Evolutionary conservation across 2,888 invertebrate genomes (phyloP).

Genomic region (Eulithis prunata): DNA sequence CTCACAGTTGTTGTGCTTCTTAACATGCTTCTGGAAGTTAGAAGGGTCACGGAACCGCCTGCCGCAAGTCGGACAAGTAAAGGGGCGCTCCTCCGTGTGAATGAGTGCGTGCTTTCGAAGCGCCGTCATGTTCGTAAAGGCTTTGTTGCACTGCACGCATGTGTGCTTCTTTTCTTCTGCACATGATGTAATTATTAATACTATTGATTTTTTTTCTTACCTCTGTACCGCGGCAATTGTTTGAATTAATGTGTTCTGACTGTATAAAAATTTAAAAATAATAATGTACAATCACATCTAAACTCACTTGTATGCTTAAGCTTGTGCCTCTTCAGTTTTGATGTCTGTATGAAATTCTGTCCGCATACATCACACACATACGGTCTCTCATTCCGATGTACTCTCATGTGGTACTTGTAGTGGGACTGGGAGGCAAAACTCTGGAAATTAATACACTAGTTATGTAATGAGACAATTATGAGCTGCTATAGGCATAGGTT

Average conservation of each 20-base stretch:
- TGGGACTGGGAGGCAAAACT: constrained; percentile 89
- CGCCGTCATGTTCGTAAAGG: constrained; percentile 84
- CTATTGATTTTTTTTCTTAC: too few relatives aligned
- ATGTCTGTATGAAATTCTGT: constrained; percentile 88
- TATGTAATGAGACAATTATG: too few relatives aligned
- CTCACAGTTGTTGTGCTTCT: constrained; percentile 61
- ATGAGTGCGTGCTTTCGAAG: constrained; percentile 85
- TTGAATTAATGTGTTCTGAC: too few relatives aligned
- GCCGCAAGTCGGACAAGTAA: constrained; percentile 84
- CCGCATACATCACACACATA: constrained; percentile 86
- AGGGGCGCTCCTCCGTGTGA: constrained; percentile 87
- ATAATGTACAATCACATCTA: constrained; percentile 50
- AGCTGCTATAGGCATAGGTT: too few relatives aligned
- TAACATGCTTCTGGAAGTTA: constrained; percentile 87
- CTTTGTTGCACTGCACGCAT: constrained; percentile 86
- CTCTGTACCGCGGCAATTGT: too few relatives aligned
- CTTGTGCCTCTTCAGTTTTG: constrained; percentile 89
- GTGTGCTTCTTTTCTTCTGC: constrained; percentile 79
- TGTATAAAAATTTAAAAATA: too few relatives aligned
- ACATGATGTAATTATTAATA: constrained; percentile 12
- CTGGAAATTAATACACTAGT: constrained; percentile 59
- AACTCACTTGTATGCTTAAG: constrained; percentile 83
- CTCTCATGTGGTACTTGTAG: constrained; percentile 88
- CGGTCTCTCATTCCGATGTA: constrained; percentile 86
- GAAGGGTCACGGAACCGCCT: constrained; percentile 86